Conservation (phyloP, 2,888 invertebrate genomes). For the Drosophila parthenogenetica region DNA sequence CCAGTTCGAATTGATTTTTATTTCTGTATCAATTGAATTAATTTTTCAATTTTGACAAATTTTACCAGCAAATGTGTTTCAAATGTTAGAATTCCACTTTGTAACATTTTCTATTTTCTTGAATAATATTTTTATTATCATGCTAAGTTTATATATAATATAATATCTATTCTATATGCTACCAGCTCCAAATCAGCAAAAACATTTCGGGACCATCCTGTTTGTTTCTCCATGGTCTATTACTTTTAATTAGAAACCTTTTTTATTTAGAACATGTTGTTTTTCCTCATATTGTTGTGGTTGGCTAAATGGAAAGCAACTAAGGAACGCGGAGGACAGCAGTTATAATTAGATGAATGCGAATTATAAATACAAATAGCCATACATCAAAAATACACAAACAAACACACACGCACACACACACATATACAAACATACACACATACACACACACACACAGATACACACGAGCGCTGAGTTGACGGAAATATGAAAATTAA, state of each 20-base stretch:
- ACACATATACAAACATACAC: conserved; percentile 1
- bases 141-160: too few relatives aligned
- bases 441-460: conserved; percentile 3
- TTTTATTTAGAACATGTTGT: conserved; percentile 8
- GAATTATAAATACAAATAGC: conserved; percentile 66
- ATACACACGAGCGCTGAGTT: not conserved
- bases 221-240: not conserved
- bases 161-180: too few relatives aligned
- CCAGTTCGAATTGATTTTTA: too few relatives aligned
- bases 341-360: conserved; percentile 60
- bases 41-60: too few relatives aligned
- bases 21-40: too few relatives aligned
- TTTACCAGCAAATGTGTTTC: too few relatives aligned
- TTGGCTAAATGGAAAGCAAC: conserved; percentile 16
- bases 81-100: too few relatives aligned
- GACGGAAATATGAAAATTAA: conserved; percentile 78
- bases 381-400: conserved; percentile 29
- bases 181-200: not conserved
- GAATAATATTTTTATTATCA: too few relatives aligned
- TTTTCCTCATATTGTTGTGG: conserved; percentile 15
- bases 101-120: too few relatives aligned
- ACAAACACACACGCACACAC: conserved; percentile 21
- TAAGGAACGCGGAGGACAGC: conserved; percentile 6
- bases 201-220: conserved; percentile 1
- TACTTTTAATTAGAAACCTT: conserved; percentile 15